Conservation (phyloP, 1,140 invertebrate species). For the Andrena cerasifolii region DNA sequence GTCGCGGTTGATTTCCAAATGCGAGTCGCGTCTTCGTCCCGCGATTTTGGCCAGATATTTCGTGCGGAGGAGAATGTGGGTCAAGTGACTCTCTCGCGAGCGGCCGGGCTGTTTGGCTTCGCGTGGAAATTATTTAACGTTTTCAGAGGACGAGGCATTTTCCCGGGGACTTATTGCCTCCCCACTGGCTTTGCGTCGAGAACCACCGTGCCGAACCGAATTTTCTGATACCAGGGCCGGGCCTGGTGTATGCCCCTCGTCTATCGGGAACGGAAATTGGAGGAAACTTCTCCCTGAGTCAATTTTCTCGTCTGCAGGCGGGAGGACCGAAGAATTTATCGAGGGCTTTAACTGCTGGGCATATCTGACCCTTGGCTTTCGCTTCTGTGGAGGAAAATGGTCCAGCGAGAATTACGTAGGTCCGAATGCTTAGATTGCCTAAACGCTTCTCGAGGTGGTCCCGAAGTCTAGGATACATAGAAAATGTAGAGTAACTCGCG, state of each 20-base stretch:
- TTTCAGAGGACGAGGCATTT: background rate
- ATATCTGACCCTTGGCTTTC: no score
- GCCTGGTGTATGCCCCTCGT: background rate
- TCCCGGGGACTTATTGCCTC: slow-evolving; percentile 8
- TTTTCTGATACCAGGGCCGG: no score
- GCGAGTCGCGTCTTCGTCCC: slow-evolving; percentile 33
- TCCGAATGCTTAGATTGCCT: no score
- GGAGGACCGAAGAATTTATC: no score
- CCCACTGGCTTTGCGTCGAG: background rate
- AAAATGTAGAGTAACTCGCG: no score
- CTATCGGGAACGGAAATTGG: background rate
- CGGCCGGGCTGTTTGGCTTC: slow-evolving; percentile 11
- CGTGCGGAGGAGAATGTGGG: slow-evolving; percentile 9
- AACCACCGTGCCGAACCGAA: background rate
- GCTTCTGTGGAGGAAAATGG: no score
- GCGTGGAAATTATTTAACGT: slow-evolving; percentile 39
- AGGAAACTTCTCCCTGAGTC: no score
- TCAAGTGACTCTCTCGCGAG: slow-evolving; percentile 15
- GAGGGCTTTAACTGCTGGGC: no score
- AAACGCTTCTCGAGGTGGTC: no score
- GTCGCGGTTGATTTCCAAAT: slow-evolving; percentile 34
- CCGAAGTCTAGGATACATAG: no score
- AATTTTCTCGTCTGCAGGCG: no score
- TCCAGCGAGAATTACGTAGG: no score
- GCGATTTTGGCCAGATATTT: slow-evolving; percentile 29